These are phyloP conservation scores for Diogma glabrata DNA, from an alignment of 2,888 invertebrate species.

Conservation along the genomic window DNA sequence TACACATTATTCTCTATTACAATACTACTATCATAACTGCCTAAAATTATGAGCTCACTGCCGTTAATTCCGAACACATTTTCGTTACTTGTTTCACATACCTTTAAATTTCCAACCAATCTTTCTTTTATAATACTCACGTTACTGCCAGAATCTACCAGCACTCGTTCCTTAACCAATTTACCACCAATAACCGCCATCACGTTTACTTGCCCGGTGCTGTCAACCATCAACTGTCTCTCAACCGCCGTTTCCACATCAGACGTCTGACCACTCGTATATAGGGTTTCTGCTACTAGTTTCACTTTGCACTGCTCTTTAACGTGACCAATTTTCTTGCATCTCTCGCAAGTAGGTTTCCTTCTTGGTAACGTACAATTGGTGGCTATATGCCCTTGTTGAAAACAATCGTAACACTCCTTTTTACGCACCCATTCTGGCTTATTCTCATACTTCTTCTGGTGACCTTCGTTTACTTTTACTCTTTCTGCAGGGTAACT, in stretches of 20 bases:
- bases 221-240: neutral
- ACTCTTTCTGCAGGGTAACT: neutral
- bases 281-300: neutral
- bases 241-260: neutral
- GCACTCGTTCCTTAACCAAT: neutral
- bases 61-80: neutral
- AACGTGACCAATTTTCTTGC: neutral
- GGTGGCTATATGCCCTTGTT: neutral
- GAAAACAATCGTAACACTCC: too few relatives aligned
- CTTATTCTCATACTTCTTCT: too few relatives aligned
- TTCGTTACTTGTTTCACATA: neutral
- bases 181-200: neutral
- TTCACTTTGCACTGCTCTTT: neutral
- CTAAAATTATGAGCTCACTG: neutral
- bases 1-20: neutral
- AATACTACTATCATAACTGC: neutral
- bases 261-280: neutral
- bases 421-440: too few relatives aligned
- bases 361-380: neutral
- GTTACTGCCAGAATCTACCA: neutral
- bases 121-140: neutral
- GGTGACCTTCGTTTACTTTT: too few relatives aligned
- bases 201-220: neutral
- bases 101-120: neutral
- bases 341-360: neutral